A percentile compares a stretch with the other conserved stretches of the same genome.
These are phyloP conservation scores for Distichodus sexfasciatus DNA, from an alignment of 2,797 vertebrate genomes.

Conservation along the genomic window DNA sequence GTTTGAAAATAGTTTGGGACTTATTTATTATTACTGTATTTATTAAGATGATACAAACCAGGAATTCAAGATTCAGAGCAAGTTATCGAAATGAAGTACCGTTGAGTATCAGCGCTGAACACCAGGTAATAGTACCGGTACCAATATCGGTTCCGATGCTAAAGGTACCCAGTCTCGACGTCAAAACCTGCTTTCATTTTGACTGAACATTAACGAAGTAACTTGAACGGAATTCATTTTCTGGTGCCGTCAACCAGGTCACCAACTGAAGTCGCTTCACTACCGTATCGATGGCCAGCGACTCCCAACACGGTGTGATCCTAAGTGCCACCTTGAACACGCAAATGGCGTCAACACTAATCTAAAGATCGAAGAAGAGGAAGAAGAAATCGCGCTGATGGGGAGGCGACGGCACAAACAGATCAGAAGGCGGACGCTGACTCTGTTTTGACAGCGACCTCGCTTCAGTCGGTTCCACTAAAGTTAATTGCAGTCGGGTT, in stretches of 20 bases:
- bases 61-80: too few relatives aligned
- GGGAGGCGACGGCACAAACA: not conserved
- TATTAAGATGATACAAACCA: too few relatives aligned
- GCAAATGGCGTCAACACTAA: not conserved
- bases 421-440: not conserved
- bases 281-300: too few relatives aligned
- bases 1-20: too few relatives aligned
- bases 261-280: not conserved
- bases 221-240: not conserved
- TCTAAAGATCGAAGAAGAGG: not conserved
- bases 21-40: too few relatives aligned
- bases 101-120: too few relatives aligned
- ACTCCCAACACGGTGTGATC: not conserved
- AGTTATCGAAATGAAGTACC: too few relatives aligned
- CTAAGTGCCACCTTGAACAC: not conserved
- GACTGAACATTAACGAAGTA: not conserved
- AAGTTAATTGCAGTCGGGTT: constrained; percentile 3
- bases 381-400: not conserved
- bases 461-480: not conserved
- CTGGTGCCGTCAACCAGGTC: not conserved
- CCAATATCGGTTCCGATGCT: too few relatives aligned
- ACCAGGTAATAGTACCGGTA: too few relatives aligned
- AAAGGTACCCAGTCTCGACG: too few relatives aligned
- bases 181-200: too few relatives aligned
- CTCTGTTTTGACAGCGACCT: not conserved